Conservation (phyloP, 2,888 invertebrate species). For the Tiphia femorata region DNA sequence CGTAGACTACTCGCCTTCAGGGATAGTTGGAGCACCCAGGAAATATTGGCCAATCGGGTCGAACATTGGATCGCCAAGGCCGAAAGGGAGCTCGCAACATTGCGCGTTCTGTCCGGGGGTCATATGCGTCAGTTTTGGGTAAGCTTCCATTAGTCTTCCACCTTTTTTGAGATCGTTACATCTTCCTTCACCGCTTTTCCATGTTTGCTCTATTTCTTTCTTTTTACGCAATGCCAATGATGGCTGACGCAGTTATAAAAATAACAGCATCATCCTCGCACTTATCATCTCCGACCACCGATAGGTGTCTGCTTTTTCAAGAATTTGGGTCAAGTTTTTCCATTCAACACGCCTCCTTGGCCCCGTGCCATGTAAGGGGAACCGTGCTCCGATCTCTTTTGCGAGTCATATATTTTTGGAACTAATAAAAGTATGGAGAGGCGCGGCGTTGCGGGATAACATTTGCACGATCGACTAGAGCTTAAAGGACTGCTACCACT, state of each 20-base stretch:
- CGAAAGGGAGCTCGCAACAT: slow-evolving; percentile 77
- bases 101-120: slow-evolving; percentile 76
- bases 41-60: slow-evolving; percentile 79
- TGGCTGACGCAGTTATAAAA: background rate
- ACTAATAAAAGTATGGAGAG: slow-evolving; percentile 5
- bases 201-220: background rate
- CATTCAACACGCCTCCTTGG: slow-evolving; percentile 23
- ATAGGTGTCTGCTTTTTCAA: background rate
- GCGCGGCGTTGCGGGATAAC: background rate
- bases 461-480: too few relatives aligned
- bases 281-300: background rate
- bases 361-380: slow-evolving; percentile 28
- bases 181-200: background rate
- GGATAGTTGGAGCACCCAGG: slow-evolving; percentile 84
- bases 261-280: slow-evolving; percentile 3
- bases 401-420: slow-evolving; percentile 10
- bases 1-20: slow-evolving; percentile 81
- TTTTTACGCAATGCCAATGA: background rate
- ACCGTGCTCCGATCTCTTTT: background rate
- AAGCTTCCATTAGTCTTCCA: slow-evolving; percentile 40
- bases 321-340: slow-evolving; percentile 36
- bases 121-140: slow-evolving; percentile 88
- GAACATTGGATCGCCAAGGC: slow-evolving; percentile 83
- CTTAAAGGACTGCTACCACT: too few relatives aligned
- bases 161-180: too few relatives aligned